Percentiles rank a stretch among this genome's conserved stretches.
phyloP scores from a whole-genome alignment of 2,888 invertebrate species.

The Coleophora flavipennella region DNA sequence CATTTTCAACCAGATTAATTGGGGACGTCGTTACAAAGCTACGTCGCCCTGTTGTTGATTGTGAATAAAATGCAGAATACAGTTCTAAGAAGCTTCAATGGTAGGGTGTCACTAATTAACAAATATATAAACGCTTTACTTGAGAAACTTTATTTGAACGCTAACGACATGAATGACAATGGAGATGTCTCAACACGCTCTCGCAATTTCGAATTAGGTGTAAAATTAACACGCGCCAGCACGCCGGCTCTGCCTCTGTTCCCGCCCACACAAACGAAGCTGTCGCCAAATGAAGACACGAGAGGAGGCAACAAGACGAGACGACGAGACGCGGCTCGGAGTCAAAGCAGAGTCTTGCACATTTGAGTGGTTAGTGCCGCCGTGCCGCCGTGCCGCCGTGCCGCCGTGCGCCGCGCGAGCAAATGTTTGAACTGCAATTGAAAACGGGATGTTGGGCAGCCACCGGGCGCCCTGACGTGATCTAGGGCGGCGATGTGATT shows the following conservation, averaged over 20 bases:
- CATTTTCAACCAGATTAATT: slow-evolving; percentile 1
- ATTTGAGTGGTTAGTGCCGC: slow-evolving; percentile 52
- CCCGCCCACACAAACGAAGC: neutral
- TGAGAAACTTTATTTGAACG: neutral
- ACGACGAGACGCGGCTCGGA: slow-evolving; percentile 10
- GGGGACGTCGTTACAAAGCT: too few relatives aligned
- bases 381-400: too few relatives aligned
- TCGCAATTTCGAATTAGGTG: neutral
- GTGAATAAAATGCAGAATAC: too few relatives aligned
- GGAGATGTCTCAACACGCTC: neutral
- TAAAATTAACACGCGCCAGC: too few relatives aligned
- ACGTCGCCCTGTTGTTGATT: too few relatives aligned
- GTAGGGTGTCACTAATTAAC: too few relatives aligned
- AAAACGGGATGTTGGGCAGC: slow-evolving; percentile 39
- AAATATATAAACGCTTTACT: too few relatives aligned
- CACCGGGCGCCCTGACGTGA: slow-evolving; percentile 30
- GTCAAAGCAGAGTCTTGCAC: slow-evolving; percentile 40
- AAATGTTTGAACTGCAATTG: slow-evolving; percentile 54
- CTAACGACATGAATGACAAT: neutral
- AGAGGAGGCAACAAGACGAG: neutral
- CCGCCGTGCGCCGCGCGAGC: too few relatives aligned
- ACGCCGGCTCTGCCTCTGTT: too few relatives aligned
- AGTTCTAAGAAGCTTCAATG: too few relatives aligned
- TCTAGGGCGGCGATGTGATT: slow-evolving; percentile 24
- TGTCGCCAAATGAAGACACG: slow-evolving; percentile 6